Conservation (phyloP, 2,888 invertebrate genomes). For the Tetranychus piercei region DNA sequence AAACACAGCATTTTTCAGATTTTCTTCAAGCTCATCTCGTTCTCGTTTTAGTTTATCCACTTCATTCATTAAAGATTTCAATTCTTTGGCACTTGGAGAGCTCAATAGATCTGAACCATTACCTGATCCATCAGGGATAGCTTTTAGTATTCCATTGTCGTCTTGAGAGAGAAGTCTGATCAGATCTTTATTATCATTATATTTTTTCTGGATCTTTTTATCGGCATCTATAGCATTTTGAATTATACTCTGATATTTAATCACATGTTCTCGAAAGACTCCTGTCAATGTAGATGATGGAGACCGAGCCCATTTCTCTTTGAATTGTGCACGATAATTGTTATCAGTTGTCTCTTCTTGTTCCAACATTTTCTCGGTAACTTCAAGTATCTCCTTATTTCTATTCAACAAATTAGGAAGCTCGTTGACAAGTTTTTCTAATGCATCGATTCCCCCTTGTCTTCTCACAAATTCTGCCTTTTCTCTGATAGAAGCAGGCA, state of each 20-base stretch:
- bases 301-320: conserved; percentile 76
- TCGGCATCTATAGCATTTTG: conserved; percentile 67
- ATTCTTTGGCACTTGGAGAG: conserved; percentile 43
- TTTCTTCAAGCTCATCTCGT: conserved; percentile 69
- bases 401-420: conserved; percentile 73
- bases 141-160: conserved; percentile 41
- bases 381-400: conserved; percentile 83
- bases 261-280: conserved; percentile 66
- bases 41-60: conserved; percentile 71
- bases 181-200: conserved; percentile 52
- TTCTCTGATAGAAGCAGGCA: conserved; percentile 72
- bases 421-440: conserved; percentile 57
- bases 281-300: conserved; percentile 70
- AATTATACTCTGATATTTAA: conserved; percentile 74
- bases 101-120: conserved; percentile 27
- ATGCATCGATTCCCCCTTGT: conserved; percentile 53
- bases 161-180: conserved; percentile 50
- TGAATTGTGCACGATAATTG: conserved; percentile 69
- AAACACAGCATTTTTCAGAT: conserved; percentile 52
- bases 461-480: conserved; percentile 59
- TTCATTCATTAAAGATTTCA: conserved; percentile 59
- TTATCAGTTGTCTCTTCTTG: conserved; percentile 82
- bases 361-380: conserved; percentile 64
- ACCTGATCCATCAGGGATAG: conserved; percentile 44
- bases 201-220: conserved; percentile 67